These are phyloP conservation scores for Melieria omissa DNA, from an alignment of 2,888 invertebrate species.

Conservation along the genomic window DNA sequence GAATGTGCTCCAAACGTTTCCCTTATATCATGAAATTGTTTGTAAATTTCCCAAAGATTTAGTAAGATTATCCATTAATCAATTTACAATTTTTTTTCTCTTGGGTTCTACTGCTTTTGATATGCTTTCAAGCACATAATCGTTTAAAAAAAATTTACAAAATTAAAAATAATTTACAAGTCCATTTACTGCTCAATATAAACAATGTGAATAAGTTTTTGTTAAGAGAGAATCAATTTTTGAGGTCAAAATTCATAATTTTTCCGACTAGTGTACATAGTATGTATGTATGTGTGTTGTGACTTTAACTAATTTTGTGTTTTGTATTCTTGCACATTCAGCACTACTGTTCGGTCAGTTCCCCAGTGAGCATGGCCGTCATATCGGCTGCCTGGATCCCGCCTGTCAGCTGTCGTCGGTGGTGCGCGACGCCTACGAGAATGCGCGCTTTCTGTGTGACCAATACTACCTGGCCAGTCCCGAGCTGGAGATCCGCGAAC, in stretches of 20 bases:
- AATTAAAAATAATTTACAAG: too few relatives aligned
- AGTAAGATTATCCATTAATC: too few relatives aligned
- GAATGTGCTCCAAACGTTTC: too few relatives aligned
- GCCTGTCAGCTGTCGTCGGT: constrained; percentile 91
- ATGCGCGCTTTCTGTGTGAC: constrained; percentile 97
- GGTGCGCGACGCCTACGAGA: constrained; percentile 95
- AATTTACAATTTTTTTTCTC: too few relatives aligned
- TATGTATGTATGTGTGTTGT: background rate
- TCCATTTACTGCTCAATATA: too few relatives aligned
- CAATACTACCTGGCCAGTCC: constrained; percentile 97
- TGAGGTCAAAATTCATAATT: too few relatives aligned
- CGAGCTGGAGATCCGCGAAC: constrained; percentile 81
- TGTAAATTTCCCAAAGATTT: too few relatives aligned
- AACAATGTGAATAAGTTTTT: background rate
- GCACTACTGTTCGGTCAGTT: constrained; percentile 83
- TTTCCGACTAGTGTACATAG: background rate
- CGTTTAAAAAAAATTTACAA: too few relatives aligned
- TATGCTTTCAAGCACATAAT: too few relatives aligned
- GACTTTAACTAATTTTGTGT: background rate
- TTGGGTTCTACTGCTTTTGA: too few relatives aligned
- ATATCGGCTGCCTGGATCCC: constrained; percentile 97
- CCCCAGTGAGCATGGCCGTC: constrained; percentile 71
- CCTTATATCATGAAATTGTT: too few relatives aligned
- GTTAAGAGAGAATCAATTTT: too few relatives aligned
- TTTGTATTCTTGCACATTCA: constrained; percentile 58